Evolutionary conservation across 2,888 invertebrate genomes (phyloP).

Genomic region (Tetropium fuscum): DNA sequence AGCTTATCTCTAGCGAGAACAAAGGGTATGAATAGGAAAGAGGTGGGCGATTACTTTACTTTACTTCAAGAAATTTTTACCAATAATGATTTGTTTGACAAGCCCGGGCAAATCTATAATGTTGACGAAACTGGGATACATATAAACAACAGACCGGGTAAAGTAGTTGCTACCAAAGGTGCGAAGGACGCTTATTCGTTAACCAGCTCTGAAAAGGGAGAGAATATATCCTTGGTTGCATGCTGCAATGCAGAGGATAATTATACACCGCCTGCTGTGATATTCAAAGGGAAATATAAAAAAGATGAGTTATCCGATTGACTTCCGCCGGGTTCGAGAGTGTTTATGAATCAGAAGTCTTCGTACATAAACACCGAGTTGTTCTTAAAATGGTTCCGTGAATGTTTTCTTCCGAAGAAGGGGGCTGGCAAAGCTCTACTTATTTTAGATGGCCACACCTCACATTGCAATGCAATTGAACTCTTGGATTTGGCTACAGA

Average conservation of each 20-base stretch:
- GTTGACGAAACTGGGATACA: background rate
- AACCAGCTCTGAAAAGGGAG: too few species aligned
- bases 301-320: conserved; percentile 39
- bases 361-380: conserved; percentile 34
- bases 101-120: background rate
- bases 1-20: background rate
- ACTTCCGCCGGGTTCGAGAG: conserved; percentile 36
- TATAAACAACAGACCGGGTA: background rate
- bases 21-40: conserved; percentile 9
- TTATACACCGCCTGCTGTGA: conserved; percentile 33
- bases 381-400: conserved; percentile 21
- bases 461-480: conserved; percentile 22
- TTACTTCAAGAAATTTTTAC: conserved; percentile 1
- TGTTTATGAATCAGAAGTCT: conserved; percentile 43
- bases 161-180: background rate
- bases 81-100: background rate
- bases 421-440: conserved; percentile 18
- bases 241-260: conserved; percentile 35
- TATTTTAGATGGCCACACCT: conserved; percentile 31
- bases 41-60: background rate
- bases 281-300: conserved; percentile 40
- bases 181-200: too few species aligned
- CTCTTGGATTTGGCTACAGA: conserved; percentile 24
- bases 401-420: conserved; percentile 29
- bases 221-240: too few species aligned